Conservation (phyloP, 2,888 invertebrate species). For the Apodemia hepburni region DNA sequence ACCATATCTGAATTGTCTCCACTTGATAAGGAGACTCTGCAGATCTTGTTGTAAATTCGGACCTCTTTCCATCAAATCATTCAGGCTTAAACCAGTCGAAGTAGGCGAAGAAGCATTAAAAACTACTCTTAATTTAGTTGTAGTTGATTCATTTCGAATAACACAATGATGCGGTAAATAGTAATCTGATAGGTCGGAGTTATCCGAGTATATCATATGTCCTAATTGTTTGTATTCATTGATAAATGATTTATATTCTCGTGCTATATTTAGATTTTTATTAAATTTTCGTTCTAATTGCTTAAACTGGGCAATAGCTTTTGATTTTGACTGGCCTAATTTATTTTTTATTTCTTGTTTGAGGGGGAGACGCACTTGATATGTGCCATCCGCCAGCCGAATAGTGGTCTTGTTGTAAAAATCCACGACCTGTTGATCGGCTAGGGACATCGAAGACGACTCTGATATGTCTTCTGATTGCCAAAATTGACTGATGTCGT, state of each 20-base stretch:
- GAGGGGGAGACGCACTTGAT: constrained; percentile 27
- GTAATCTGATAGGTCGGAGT: neutral
- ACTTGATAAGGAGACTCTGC: constrained; percentile 16
- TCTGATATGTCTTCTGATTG: constrained; percentile 23
- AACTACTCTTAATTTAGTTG: constrained; percentile 21
- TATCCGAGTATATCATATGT: constrained; percentile 25
- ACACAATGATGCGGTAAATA: constrained; percentile 19
- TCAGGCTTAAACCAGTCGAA: constrained; percentile 18
- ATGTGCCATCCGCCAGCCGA: constrained; percentile 25
- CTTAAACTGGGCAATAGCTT: constrained; percentile 30
- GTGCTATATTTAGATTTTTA: constrained; percentile 21
- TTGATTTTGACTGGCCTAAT: constrained; percentile 28
- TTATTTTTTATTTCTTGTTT: constrained; percentile 21
- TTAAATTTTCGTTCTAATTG: constrained; percentile 27
- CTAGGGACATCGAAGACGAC: constrained; percentile 9
- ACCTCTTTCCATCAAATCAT: constrained; percentile 24
- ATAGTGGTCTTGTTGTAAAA: constrained; percentile 20
- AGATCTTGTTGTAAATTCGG: constrained; percentile 31
- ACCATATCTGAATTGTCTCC: constrained; percentile 16
- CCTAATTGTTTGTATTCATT: constrained; percentile 25
- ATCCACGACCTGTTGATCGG: constrained; percentile 17
- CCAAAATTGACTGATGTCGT: constrained; percentile 23
- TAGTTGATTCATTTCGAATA: constrained; percentile 20
- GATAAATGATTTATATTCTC: constrained; percentile 28
- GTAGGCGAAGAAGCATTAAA: constrained; percentile 20